Evolutionary conservation across 2,797 vertebrate genomes (phyloP), one percentile per base, ranked within the genome.

Genomic region (Pangasius krempfi): DNA sequence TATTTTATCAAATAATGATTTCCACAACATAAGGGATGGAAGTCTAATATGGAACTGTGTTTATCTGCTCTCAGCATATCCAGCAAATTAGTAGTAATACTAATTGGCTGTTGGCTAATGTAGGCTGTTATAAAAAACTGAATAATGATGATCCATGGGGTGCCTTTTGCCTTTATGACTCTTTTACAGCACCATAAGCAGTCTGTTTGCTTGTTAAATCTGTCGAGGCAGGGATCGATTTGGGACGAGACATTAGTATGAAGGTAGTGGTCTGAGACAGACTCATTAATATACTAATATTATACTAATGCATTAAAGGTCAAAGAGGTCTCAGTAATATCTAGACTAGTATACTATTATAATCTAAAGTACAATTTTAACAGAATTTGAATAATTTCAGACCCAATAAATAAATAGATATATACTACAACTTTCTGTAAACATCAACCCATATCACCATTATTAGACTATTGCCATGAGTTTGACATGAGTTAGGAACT

Each of bases 1-100:
- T 52, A 56, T 58, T 85, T 37, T 56, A 85, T 85, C 84, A 70
- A 30, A 40, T 27, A 56, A 86, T 86, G 40, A 62, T 86, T 20
- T 75, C 13, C 52, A 58, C 22, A 62, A 44, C 30, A 58, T 40
- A 75, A 56, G 70, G 70, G 50, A 72, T 33, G 83, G 30, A 72
- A 54, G 7, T 72, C 84, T 50, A 84, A 52, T 22, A 85, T n/a
- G 25, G 7, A 75, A 73, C 30, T 22, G 50, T 73, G 68, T 7
- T n/a, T 33, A n/a, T 84, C 14, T 22, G 40, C 60, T 68, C 18
- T 84, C 3, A 68, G 44, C 27, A 47, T 83, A 64, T 27, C 44
- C 25, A 44, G 79, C 1, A 58, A 44, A 62, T 82, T n/a, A 64
- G 25, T 44, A 64, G 40, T 16, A 83, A 18, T 44, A 30, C 47